Conservation (phyloP, 2,888 invertebrate species). For the Rhodophaea formosa region DNA sequence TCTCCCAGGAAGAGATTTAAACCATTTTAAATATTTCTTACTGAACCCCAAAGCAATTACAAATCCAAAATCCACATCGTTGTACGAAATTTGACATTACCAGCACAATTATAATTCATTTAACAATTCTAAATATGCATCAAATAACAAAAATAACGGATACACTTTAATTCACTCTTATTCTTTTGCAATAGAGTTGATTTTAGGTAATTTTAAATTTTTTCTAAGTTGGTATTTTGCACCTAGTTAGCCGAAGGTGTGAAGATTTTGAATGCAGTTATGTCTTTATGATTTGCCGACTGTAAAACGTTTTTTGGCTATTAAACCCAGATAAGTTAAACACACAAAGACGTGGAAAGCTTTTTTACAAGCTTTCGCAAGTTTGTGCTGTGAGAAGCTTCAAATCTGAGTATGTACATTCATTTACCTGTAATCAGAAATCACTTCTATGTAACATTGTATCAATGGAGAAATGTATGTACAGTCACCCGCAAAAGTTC, state of each 20-base stretch:
- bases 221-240: background rate
- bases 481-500: too few species aligned
- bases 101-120: background rate
- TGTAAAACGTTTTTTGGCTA: slow-evolving; percentile 13
- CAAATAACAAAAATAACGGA: background rate
- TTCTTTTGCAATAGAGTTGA: background rate
- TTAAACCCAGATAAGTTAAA: background rate
- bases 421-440: too few species aligned
- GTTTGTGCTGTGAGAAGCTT: background rate
- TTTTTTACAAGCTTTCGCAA: background rate
- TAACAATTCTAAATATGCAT: slow-evolving; percentile 20
- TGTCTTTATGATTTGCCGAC: slow-evolving; percentile 24
- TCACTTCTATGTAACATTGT: too few species aligned
- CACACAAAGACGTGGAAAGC: background rate
- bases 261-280: slow-evolving; percentile 33
- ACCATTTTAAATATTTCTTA: too few species aligned
- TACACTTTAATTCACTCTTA: background rate
- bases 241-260: slow-evolving; percentile 28
- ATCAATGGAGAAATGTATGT: too few species aligned
- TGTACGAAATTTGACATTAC: slow-evolving; percentile 15
- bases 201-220: background rate
- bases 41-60: slow-evolving; percentile 24
- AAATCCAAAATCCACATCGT: slow-evolving; percentile 19
- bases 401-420: too few species aligned
- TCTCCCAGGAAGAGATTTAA: too few species aligned